phyloP scores from a whole-genome alignment of 2,888 invertebrate species.

The Peribatodes rhomboidaria region DNA sequence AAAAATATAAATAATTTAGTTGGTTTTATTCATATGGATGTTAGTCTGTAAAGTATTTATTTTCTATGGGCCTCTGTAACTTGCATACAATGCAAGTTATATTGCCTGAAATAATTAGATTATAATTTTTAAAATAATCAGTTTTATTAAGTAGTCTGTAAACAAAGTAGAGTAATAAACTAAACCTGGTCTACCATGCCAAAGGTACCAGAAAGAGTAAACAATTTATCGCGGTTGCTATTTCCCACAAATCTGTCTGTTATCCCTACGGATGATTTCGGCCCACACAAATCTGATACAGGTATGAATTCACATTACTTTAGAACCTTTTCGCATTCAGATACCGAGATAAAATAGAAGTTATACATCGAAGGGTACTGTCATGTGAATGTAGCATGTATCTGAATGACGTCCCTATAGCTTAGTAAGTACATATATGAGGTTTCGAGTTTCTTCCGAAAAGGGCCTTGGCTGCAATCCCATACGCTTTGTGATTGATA shows the following conservation, averaged over 20 bases:
- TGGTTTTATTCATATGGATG: too few relatives aligned
- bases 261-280: slow-evolving; percentile 23
- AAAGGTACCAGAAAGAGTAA: not conserved
- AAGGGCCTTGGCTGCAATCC: slow-evolving; percentile 10
- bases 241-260: slow-evolving; percentile 23
- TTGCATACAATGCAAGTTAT: too few relatives aligned
- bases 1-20: not conserved
- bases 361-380: slow-evolving; percentile 7
- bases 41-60: too few relatives aligned
- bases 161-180: not conserved
- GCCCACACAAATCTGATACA: slow-evolving; percentile 20
- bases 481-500: slow-evolving; percentile 25
- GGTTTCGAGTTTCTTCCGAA: slow-evolving; percentile 14
- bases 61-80: too few relatives aligned
- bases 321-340: slow-evolving; percentile 11
- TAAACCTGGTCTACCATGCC: not conserved
- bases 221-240: slow-evolving; percentile 23
- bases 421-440: not conserved
- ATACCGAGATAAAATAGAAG: slow-evolving; percentile 4
- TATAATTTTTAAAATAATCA: too few relatives aligned
- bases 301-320: slow-evolving; percentile 3
- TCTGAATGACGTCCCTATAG: not conserved
- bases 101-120: too few relatives aligned
- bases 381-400: slow-evolving; percentile 3
- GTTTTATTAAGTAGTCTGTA: too few relatives aligned